Percentiles rank a stretch among this genome's conserved stretches.
Conservation (phyloP, 2,113 vertebrate genomes). For the Microtus oregoni region DNA sequence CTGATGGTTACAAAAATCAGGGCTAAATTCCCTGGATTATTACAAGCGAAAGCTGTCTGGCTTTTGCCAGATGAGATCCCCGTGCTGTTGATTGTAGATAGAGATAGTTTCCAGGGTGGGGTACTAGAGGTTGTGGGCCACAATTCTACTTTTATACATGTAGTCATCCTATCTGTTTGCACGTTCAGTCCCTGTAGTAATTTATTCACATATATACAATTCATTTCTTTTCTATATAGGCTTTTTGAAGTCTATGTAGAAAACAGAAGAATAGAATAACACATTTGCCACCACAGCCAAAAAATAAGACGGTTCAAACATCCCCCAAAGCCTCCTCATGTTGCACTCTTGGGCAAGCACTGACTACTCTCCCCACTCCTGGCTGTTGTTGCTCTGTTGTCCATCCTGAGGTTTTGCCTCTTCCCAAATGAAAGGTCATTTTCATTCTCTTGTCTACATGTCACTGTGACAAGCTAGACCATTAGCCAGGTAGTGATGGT, state of each 20-base stretch:
- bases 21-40: background rate
- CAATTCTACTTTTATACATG: background rate
- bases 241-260: background rate
- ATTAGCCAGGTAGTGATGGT: background rate
- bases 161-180: background rate
- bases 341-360: background rate
- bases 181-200: background rate
- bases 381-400: background rate
- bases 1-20: background rate
- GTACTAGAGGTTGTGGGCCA: background rate
- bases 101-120: background rate
- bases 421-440: background rate
- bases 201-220: background rate
- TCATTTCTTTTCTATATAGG: background rate
- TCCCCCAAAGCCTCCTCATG: accelerated
- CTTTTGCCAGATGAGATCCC: background rate
- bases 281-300: background rate
- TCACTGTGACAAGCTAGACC: background rate
- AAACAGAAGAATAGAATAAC: background rate
- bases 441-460: background rate
- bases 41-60: background rate
- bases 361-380: accelerated
- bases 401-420: background rate
- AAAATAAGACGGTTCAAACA: background rate
- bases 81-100: background rate